Base-by-base conservation (phyloP, 2,888 invertebrate genomes). In the Eueremaeus valkanovi region DNA sequence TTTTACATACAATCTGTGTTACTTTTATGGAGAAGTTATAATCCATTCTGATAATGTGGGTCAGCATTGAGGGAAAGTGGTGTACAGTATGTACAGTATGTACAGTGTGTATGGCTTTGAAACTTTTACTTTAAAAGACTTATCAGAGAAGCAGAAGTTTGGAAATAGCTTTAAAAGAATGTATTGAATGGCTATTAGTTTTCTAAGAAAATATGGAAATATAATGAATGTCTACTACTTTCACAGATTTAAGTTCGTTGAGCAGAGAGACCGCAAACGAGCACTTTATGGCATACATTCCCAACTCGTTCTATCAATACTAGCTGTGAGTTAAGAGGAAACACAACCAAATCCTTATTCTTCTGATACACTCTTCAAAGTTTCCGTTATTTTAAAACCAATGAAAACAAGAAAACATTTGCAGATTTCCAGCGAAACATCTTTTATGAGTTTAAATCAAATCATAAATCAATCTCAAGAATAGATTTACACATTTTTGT, bases 201-300 rank as follows among this genome's bases (percentile, higher is more conserved):
- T 58, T 58, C 58, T 29, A 6, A 58, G 58, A 58, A 58, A 58
- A 58, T 24, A 16, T 58, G 27, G 16, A 45, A 11, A 58, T 58
- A 24, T 58, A 58, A 11, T 58, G 58, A 5, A 21, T 58, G 3
- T n/a, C n/a, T n/a, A n/a, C n/a, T n/a, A n/a, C 27, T 29, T 3
- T 21, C 3, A 58, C 8, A 24, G 6, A 2, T 58, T 24, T 58
- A 16, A 21, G 58, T 3, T 18, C 18, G 58, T 58, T 58, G 9
- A 58, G 58, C 24, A 45, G 9, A 45, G 27, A 58, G 58, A 58
- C 58, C 58, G 58, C 58, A 58, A 58, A 58, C 58, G 58, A 58
- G 21, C 58, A 21, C 29, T 58, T 58, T 58, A 58, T 58, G 21
- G 58, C 58, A 24, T 58, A 24, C 58, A 5, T 58, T 21, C 5